Conservation (phyloP, 2,797 vertebrate genomes). For the Leptoclinus maculatus region DNA sequence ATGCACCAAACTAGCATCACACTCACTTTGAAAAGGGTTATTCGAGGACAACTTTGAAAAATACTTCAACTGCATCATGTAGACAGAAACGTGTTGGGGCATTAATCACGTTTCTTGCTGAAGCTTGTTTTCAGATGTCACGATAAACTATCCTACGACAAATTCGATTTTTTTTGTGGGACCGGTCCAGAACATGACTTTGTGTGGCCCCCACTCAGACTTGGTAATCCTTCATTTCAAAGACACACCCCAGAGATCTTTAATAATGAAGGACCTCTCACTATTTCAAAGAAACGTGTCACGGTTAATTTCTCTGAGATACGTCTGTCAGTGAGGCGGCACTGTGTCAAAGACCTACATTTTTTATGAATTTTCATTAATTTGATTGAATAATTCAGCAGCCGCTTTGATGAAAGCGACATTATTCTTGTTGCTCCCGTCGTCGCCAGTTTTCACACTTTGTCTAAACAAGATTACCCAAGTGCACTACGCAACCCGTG, state of each 20-base stretch:
- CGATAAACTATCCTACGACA: constrained; percentile 13
- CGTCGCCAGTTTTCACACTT: constrained; percentile 62
- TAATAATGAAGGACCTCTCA: constrained; percentile 70
- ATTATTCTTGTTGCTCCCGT: constrained; percentile 46
- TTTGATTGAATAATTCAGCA: constrained; percentile 78
- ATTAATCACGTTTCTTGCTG: background rate
- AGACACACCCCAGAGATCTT: constrained; percentile 62
- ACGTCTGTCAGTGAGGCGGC: constrained; percentile 64
- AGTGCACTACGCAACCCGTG: constrained; percentile 57
- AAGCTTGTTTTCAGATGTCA: constrained; percentile 41
- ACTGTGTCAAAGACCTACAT: constrained; percentile 66
- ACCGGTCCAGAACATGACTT: constrained; percentile 47
- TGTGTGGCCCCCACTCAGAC: constrained; percentile 38
- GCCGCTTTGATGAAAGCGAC: constrained; percentile 65
- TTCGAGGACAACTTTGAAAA: background rate
- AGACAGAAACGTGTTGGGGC: background rate
- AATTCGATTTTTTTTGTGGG: constrained; percentile 41
- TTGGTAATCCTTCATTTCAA: constrained; percentile 59
- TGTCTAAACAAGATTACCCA: constrained; percentile 71
- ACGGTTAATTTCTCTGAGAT: constrained; percentile 48
- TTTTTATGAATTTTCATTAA: constrained; percentile 80
- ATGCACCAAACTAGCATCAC: background rate
- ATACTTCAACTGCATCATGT: background rate
- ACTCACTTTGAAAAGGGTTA: background rate
- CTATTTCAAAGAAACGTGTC: constrained; percentile 65